phyloP scores from a whole-genome alignment of 2,113 vertebrate species.

The Aptenodytes patagonicus region DNA sequence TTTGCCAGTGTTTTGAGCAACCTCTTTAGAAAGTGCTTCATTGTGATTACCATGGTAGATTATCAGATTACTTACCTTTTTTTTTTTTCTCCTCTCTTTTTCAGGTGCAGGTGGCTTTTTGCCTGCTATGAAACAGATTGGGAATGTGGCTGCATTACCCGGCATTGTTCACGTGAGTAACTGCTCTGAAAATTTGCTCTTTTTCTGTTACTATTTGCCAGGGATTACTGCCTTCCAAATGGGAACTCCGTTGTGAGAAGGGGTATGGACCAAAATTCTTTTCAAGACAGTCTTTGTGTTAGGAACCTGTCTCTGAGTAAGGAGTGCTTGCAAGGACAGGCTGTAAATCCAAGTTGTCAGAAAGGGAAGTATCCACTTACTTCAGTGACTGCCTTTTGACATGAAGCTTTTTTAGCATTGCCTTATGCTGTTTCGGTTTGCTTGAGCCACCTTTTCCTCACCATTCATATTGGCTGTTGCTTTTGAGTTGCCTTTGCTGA shows the following conservation, averaged over 20 bases:
- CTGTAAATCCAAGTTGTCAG: background rate
- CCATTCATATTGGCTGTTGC: background rate
- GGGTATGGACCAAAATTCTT: background rate
- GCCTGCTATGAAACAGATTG: constrained; percentile 98
- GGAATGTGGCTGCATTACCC: constrained; percentile 94
- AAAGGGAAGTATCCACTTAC: background rate
- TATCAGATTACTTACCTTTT: background rate
- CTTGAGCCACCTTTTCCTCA: background rate
- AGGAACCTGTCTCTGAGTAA: background rate
- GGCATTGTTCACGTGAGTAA: constrained; percentile 93
- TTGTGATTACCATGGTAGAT: background rate
- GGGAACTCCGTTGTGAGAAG: background rate
- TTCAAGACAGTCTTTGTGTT: background rate
- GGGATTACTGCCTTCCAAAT: background rate
- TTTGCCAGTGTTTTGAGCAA: background rate
- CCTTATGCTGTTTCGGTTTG: background rate
- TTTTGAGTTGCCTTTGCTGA: background rate
- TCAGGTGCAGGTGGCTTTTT: constrained; percentile 93
- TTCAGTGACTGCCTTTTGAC: background rate
- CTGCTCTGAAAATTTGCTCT: background rate
- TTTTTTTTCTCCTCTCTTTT: background rate
- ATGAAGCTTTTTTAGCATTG: background rate
- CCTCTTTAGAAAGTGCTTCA: background rate
- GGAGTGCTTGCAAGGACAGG: background rate
- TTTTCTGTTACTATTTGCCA: background rate